These are phyloP conservation scores for Synergus itoensis DNA, from an alignment of 2,888 invertebrate genomes.

Conservation along the genomic window DNA sequence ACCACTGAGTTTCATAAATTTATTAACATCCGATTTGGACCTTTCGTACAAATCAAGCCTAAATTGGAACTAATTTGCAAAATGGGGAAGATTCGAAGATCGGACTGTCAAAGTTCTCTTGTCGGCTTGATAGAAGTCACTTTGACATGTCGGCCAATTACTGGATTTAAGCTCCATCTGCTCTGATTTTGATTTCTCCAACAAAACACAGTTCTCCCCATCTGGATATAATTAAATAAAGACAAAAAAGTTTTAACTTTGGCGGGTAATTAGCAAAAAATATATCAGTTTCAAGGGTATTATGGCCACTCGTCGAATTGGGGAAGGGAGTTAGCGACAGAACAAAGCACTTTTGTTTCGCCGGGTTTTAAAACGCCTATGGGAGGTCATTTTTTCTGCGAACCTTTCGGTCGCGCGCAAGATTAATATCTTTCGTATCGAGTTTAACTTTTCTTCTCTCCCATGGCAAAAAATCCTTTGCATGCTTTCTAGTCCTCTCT, in stretches of 20 bases:
- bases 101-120: background rate
- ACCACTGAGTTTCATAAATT: slow-evolving; percentile 16
- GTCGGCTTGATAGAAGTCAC: slow-evolving; percentile 26
- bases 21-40: slow-evolving; percentile 14
- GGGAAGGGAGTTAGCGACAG: slow-evolving; percentile 48
- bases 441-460: slow-evolving; percentile 55
- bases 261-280: slow-evolving; percentile 48
- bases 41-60: slow-evolving; percentile 34
- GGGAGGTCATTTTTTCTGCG: slow-evolving; percentile 55
- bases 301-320: slow-evolving; percentile 50
- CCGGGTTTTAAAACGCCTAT: slow-evolving; percentile 54
- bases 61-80: slow-evolving; percentile 41
- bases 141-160: slow-evolving; percentile 35
- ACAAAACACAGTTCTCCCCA: slow-evolving; percentile 4
- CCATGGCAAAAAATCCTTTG: slow-evolving; percentile 47
- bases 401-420: slow-evolving; percentile 51
- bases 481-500: slow-evolving; percentile 9
- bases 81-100: slow-evolving; percentile 1
- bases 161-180: slow-evolving; percentile 16
- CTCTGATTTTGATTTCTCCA: slow-evolving; percentile 31
- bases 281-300: slow-evolving; percentile 50
- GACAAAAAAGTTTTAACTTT: slow-evolving; percentile 1
- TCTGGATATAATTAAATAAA: background rate
- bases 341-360: slow-evolving; percentile 59
- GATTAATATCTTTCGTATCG: slow-evolving; percentile 61